Conservation (phyloP, 2,888 invertebrate genomes). For the Orthosia gracilis region DNA sequence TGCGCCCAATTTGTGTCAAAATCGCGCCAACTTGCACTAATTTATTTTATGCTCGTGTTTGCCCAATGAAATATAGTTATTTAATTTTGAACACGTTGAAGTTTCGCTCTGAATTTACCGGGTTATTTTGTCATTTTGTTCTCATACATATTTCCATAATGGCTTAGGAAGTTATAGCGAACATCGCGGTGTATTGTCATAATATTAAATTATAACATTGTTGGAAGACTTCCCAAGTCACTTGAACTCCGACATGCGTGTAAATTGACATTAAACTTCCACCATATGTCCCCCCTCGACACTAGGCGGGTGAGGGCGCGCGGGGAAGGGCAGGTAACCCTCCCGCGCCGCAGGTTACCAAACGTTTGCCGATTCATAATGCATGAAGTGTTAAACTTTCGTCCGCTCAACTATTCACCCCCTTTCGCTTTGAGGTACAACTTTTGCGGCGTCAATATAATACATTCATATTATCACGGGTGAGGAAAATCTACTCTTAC, state of each 20-base stretch:
- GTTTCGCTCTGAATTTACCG: conserved; percentile 35
- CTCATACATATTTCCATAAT: conserved; percentile 6
- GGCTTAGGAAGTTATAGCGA: conserved; percentile 7
- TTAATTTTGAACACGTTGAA: conserved; percentile 68
- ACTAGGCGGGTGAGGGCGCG: not conserved
- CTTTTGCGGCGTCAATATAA: conserved; percentile 61
- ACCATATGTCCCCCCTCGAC: conserved; percentile 42
- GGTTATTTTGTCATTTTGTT: conserved; percentile 25
- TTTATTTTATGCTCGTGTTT: conserved; percentile 67
- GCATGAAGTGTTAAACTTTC: conserved; percentile 69
- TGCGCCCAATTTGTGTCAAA: conserved; percentile 68
- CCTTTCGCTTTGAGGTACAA: conserved; percentile 58
- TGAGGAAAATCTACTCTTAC: conserved; percentile 43
- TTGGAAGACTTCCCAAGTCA: conserved; percentile 61
- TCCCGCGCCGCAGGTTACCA: conserved; percentile 63
- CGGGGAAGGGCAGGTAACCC: conserved; percentile 13
- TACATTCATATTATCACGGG: conserved; percentile 63
- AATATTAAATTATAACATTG: conserved; percentile 67
- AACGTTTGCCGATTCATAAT: conserved; percentile 70
- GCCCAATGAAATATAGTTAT: conserved; percentile 68
- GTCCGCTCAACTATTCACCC: conserved; percentile 60
- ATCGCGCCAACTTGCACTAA: conserved; percentile 68
- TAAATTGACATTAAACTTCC: conserved; percentile 69
- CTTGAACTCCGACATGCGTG: conserved; percentile 64
- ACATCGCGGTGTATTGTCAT: conserved; percentile 46